These are phyloP conservation scores for Galaxea fascicularis DNA, from an alignment of 92 coral and sea anemone genomes.

Conservation along the genomic window DNA sequence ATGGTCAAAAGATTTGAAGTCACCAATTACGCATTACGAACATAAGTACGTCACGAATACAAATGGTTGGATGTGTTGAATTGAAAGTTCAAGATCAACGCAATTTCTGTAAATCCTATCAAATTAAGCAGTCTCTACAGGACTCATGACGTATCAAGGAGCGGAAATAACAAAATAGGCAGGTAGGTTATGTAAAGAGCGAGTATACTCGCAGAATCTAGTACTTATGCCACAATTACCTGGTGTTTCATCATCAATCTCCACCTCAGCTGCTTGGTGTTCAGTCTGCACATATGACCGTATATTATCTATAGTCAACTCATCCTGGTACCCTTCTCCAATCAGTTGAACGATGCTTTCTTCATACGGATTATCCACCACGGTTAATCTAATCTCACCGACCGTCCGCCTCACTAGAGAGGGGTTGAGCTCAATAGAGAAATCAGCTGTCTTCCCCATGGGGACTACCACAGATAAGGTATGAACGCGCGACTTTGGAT, in stretches of 20 bases:
- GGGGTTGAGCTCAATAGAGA: conserved; percentile 92
- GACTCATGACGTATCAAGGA: no score
- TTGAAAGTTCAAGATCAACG: no score
- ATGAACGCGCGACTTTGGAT: conserved; percentile 57
- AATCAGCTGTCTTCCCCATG: conserved; percentile 89
- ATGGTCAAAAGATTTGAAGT: background rate
- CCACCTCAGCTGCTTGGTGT: conserved; percentile 34
- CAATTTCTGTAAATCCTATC: no score
- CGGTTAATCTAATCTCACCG: conserved; percentile 89
- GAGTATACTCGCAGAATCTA: no score
- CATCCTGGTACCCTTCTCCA: conserved; percentile 98
- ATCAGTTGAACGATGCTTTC: conserved; percentile 82
- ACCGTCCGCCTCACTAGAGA: conserved; percentile 70
- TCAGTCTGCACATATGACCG: conserved; percentile 56
- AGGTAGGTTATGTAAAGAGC: no score
- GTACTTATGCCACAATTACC: conserved; percentile 33
- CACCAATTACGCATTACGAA: background rate
- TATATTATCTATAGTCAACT: conserved; percentile 95
- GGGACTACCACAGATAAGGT: conserved; percentile 82
- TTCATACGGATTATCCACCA: conserved; percentile 95
- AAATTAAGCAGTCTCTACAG: no score
- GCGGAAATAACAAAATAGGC: no score
- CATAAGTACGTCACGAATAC: no score
- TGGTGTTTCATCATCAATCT: conserved; percentile 71
- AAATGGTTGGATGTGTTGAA: no score